Evolutionary conservation across 2,888 invertebrate genomes (phyloP).

Genomic region (Hydriomena furcata): DNA sequence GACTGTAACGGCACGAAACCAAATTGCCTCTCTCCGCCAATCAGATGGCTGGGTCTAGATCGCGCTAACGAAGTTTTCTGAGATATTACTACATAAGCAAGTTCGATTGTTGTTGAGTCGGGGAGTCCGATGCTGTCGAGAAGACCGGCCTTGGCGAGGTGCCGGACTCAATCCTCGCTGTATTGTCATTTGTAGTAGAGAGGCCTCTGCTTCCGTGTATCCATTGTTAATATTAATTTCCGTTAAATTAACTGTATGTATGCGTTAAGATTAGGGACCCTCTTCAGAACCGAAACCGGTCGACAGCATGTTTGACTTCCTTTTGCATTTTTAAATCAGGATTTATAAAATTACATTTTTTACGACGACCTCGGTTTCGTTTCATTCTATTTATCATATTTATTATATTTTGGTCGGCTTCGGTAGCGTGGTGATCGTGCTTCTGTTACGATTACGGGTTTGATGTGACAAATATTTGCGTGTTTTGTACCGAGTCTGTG

Average conservation of each 20-base stretch:
- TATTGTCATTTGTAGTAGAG: slow-evolving; percentile 69
- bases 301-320: slow-evolving; percentile 81
- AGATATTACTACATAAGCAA: slow-evolving; percentile 45
- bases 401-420: no score
- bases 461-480: no score
- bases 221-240: slow-evolving; percentile 80
- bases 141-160: slow-evolving; percentile 81
- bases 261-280: slow-evolving; percentile 83
- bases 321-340: slow-evolving; percentile 66
- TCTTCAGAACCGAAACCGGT: slow-evolving; percentile 77
- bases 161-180: slow-evolving; percentile 78
- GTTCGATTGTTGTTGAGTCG: slow-evolving; percentile 26
- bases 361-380: no score
- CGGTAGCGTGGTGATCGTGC: no score
- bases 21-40: slow-evolving; percentile 58
- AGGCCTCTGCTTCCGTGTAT: slow-evolving; percentile 81
- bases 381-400: no score
- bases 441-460: no score
- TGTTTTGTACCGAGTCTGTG: no score
- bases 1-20: slow-evolving; percentile 69
- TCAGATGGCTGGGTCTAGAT: slow-evolving; percentile 52
- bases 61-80: slow-evolving; percentile 61
- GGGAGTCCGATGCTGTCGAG: slow-evolving; percentile 79
- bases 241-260: slow-evolving; percentile 83
- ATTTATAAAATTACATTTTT: no score